Conservation (phyloP, 2,113 vertebrate species). For the Bettongia penicillata region DNA sequence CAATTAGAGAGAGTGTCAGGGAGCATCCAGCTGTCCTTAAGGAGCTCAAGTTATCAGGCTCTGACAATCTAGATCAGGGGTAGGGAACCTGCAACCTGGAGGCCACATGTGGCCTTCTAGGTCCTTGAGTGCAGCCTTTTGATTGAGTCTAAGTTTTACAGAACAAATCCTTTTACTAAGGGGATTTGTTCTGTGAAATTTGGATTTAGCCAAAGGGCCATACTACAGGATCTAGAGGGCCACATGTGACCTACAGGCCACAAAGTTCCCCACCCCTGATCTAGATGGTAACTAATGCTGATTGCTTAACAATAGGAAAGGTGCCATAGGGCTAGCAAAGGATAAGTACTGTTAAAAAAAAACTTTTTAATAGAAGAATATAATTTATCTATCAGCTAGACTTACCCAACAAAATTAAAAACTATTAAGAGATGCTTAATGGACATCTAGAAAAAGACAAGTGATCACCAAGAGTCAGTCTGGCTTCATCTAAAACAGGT, state of each 20-base stretch:
- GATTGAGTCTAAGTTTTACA: too few species aligned
- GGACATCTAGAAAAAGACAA: not conserved
- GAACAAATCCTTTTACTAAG: too few species aligned
- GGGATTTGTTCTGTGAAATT: too few species aligned
- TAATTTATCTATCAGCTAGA: not conserved
- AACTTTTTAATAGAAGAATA: not conserved
- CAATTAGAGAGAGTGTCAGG: not conserved
- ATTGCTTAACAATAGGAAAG: not conserved
- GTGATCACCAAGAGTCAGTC: not conserved
- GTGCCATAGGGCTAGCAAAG: not conserved
- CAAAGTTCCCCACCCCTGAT: too few species aligned
- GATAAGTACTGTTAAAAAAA: not conserved
- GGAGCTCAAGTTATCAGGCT: not conserved
- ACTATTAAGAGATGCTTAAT: not conserved
- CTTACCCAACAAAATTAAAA: not conserved
- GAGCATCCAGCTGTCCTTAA: not conserved
- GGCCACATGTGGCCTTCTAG: too few species aligned
- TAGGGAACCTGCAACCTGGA: too few species aligned
- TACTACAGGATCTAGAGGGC: too few species aligned
- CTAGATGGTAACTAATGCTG: not conserved
- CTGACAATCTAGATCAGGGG: not conserved
- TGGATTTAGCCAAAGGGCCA: too few species aligned
- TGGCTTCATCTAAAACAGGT: too few species aligned
- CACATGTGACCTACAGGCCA: too few species aligned
- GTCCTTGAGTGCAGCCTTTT: too few species aligned